Evolutionary conservation across 2,797 vertebrate species (phyloP).

Genomic region (Eurystomus glaucurus): DNA sequence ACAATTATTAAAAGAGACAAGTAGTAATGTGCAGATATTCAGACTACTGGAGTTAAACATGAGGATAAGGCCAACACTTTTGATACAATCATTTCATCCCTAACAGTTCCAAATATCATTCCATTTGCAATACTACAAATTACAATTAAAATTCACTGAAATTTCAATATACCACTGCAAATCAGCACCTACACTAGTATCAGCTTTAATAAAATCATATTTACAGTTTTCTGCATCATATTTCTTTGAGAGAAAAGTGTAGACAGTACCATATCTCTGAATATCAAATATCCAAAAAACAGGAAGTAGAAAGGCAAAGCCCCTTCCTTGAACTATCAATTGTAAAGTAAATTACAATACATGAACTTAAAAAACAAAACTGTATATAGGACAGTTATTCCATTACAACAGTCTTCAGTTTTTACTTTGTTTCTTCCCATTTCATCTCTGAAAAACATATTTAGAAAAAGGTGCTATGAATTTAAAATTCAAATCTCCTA

Average conservation of each 20-base stretch:
- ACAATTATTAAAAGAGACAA: background rate
- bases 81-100: background rate
- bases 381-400: background rate
- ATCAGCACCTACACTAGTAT: background rate
- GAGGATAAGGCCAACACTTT: background rate
- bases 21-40: background rate
- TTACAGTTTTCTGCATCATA: background rate
- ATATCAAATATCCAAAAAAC: background rate
- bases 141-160: background rate
- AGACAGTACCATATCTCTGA: background rate
- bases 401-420: background rate
- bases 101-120: background rate
- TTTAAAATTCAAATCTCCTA: background rate
- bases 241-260: background rate
- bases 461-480: background rate
- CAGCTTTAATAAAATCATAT: background rate
- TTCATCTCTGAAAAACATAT: background rate
- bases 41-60: background rate
- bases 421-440: background rate
- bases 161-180: background rate
- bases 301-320: background rate
- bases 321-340: background rate
- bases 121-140: background rate
- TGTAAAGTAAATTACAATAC: background rate
- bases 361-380: background rate